These are phyloP conservation scores for Crotalus helleri DNA, from an alignment of 2,113 vertebrate species.

Conservation along the genomic window DNA sequence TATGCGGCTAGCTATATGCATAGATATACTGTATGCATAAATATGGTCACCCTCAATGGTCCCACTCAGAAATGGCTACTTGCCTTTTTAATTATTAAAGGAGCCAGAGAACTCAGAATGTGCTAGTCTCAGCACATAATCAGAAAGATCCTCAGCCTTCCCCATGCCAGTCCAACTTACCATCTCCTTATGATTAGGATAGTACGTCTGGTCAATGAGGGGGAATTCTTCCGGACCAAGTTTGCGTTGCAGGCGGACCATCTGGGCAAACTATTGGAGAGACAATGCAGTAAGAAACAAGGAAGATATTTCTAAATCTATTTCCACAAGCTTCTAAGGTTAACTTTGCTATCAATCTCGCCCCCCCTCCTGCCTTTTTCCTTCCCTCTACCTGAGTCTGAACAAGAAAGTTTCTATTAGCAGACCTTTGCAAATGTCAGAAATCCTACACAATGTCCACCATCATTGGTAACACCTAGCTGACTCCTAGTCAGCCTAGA, in stretches of 20 bases:
- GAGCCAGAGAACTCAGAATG: neutral
- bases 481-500: neutral
- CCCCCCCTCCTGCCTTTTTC: neutral
- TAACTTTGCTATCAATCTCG: neutral
- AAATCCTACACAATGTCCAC: neutral
- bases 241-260: slow-evolving; percentile 83
- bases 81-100: neutral
- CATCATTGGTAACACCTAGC: neutral
- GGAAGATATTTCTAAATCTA: neutral
- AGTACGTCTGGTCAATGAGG: slow-evolving; percentile 88
- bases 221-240: slow-evolving; percentile 86
- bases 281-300: neutral
- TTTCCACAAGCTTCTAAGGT: neutral
- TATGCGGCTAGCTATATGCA: neutral
- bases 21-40: neutral
- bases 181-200: slow-evolving; percentile 92
- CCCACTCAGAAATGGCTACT: neutral
- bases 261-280: slow-evolving; percentile 82
- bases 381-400: neutral
- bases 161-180: slow-evolving; percentile 67
- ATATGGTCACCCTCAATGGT: neutral
- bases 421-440: neutral
- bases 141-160: neutral
- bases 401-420: neutral
- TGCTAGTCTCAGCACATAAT: neutral